Evolutionary conservation across 1,140 invertebrate genomes (phyloP).

Genomic region (Drosophila prosaltans): DNA sequence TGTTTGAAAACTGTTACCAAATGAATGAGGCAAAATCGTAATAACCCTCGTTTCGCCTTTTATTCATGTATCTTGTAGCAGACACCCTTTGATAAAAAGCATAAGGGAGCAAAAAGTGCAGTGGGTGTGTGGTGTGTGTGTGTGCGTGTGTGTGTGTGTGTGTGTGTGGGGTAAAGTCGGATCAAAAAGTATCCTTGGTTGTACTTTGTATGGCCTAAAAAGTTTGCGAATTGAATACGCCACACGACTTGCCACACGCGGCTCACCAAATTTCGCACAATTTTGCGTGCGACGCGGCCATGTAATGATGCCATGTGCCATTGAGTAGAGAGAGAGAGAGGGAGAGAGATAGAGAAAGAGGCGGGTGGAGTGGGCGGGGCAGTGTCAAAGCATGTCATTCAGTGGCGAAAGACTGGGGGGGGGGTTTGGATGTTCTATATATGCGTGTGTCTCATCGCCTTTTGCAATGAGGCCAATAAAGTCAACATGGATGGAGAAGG

Average conservation of each 20-base stretch:
- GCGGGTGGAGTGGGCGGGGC: conserved; percentile 31
- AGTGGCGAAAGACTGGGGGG: conserved; percentile 32
- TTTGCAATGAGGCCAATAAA: conserved; percentile 76
- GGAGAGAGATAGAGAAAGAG: not conserved
- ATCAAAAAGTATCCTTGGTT: conserved; percentile 54
- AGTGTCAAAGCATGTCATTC: conserved; percentile 77
- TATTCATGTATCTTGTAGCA: not conserved
- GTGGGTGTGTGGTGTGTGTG: not conserved
- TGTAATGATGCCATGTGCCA: conserved; percentile 74
- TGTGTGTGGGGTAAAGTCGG: not conserved
- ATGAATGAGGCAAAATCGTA: not conserved
- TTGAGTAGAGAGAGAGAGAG: conserved; percentile 1
- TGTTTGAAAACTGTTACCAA: not conserved
- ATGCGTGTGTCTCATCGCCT: conserved; percentile 34
- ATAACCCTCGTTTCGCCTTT: conserved; percentile 5
- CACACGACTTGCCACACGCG: conserved; percentile 82
- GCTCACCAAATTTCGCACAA: conserved; percentile 82
- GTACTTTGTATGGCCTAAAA: conserved; percentile 45
- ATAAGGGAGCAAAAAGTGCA: not conserved
- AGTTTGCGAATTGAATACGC: conserved; percentile 83
- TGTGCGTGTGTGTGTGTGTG: no score
- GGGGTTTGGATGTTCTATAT: conserved; percentile 2
- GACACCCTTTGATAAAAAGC: conserved; percentile 25
- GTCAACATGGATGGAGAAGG: conserved; percentile 42
- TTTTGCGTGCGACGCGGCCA: conserved; percentile 79